These are phyloP conservation scores for Clarias gariepinus DNA, from an alignment of 2,113 vertebrate genomes.

Conservation along the genomic window DNA sequence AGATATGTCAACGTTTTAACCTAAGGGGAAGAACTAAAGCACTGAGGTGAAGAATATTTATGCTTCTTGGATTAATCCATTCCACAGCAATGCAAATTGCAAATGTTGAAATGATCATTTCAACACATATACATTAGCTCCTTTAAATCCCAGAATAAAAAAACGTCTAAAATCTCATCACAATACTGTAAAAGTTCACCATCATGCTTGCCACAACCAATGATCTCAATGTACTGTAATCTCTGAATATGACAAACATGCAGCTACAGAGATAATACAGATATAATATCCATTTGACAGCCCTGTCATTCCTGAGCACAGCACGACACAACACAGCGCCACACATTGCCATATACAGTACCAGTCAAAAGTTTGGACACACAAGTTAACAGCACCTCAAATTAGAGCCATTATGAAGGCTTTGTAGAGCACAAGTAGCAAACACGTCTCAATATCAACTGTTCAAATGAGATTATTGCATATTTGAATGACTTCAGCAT, in stretches of 20 bases:
- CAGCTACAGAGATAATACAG: slow-evolving; percentile 19
- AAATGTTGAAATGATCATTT: neutral
- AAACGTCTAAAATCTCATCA: neutral
- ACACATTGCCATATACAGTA: slow-evolving; percentile 22
- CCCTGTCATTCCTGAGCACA: slow-evolving; percentile 19
- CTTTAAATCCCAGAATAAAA: slow-evolving; percentile 27
- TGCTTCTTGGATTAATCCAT: neutral
- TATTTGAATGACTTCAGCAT: no score
- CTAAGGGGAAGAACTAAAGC: neutral
- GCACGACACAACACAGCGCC: slow-evolving; percentile 16
- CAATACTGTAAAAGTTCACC: neutral
- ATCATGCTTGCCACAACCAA: slow-evolving; percentile 10
- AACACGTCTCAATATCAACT: no score
- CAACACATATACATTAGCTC: neutral
- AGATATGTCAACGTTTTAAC: neutral
- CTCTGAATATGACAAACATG: slow-evolving; percentile 35
- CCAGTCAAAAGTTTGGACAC: no score
- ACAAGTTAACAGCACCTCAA: no score
- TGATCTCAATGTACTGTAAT: neutral
- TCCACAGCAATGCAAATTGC: neutral
- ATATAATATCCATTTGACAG: slow-evolving; percentile 6
- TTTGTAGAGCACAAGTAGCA: no score
- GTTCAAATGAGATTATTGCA: no score
- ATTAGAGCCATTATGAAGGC: no score
- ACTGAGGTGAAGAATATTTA: neutral